Evolutionary conservation across 2,797 vertebrate species (phyloP).

Genomic region (Xiphorhynchus erythropygius): DNA sequence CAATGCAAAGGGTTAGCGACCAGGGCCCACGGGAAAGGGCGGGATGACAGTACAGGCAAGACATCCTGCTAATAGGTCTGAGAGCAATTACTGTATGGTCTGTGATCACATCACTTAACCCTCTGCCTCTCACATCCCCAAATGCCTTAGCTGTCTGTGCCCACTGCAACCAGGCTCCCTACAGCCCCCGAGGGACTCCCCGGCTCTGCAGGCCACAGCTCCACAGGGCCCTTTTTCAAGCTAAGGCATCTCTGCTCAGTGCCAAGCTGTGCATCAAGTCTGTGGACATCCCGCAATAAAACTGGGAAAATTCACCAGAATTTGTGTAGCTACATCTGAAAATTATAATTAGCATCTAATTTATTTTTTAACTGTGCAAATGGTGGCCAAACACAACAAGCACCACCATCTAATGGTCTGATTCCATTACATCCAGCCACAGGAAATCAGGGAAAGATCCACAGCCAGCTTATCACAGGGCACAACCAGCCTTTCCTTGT

Average conservation of each 20-base stretch:
- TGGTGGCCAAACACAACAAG: neutral
- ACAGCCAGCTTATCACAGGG: neutral
- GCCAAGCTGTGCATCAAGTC: neutral
- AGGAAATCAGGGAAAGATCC: neutral
- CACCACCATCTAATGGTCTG: neutral
- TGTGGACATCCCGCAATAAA: accelerated
- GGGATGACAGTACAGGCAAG: slow-evolving; percentile 66
- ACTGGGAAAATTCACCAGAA: neutral
- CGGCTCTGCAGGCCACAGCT: neutral
- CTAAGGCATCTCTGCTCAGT: neutral
- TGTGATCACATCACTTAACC: slow-evolving; percentile 67
- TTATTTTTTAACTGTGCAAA: neutral
- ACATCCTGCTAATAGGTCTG: slow-evolving; percentile 70
- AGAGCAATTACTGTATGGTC: slow-evolving; percentile 68
- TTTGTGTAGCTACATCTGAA: neutral
- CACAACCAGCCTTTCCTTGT: neutral
- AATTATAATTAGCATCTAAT: neutral
- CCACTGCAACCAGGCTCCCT: neutral
- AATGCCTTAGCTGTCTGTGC: neutral
- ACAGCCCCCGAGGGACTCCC: too few relatives aligned
- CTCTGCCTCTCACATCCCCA: slow-evolving; percentile 39
- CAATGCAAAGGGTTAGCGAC: slow-evolving; percentile 59
- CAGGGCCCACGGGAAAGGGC: slow-evolving; percentile 68
- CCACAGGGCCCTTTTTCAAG: neutral
- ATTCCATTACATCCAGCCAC: neutral